Evolutionary conservation across 92 coral and sea anemone species (phyloP).

Genomic region (Micromussa lordhowensis): DNA sequence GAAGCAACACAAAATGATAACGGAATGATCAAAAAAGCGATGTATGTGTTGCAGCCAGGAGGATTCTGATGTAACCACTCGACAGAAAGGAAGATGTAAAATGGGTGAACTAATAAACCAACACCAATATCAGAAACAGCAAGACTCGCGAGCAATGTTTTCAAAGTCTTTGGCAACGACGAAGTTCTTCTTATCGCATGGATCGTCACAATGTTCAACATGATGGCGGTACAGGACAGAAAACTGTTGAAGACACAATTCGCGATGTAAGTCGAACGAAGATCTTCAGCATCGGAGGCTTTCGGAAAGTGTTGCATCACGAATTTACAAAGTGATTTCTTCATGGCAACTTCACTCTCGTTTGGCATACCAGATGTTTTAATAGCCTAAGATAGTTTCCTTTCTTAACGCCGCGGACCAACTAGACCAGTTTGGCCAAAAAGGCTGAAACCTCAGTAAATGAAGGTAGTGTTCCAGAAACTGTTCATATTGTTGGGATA

Average conservation of each 20-base stretch:
- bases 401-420: background rate
- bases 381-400: background rate
- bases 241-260: background rate
- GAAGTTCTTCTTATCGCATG: constrained; percentile 8
- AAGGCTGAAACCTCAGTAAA: too few species aligned
- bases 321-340: background rate
- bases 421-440: background rate
- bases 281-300: background rate
- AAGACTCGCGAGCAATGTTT: constrained; percentile 24
- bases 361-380: background rate
- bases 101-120: background rate
- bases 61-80: background rate
- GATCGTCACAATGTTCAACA: background rate
- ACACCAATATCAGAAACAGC: constrained; percentile 18
- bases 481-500: too few species aligned
- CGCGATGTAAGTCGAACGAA: background rate
- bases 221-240: background rate
- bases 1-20: background rate
- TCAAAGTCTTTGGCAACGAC: constrained; percentile 10
- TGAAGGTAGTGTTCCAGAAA: too few species aligned
- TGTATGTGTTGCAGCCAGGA: background rate
- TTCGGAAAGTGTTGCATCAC: background rate
- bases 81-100: background rate
- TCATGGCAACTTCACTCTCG: background rate
- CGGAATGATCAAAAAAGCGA: background rate